Base-by-base conservation (phyloP, 2,888 invertebrate genomes). In the Phaonia tiefii region DNA sequence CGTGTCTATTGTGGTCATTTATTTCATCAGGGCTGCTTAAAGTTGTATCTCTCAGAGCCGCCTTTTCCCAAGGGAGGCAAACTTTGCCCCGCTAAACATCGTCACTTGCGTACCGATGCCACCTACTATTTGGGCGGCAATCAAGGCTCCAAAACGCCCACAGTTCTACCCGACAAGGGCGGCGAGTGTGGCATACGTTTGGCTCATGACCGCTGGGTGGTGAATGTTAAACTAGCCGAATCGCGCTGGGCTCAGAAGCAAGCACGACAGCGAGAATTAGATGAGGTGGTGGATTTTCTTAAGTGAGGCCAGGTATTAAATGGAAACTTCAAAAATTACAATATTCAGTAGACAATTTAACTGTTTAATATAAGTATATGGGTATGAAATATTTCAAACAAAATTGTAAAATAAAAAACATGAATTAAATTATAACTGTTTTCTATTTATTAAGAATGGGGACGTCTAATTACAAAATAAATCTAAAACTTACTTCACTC, bases 241-340 rank as follows among this genome's bases (percentile, higher is more conserved):
- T 93, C 93, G 63, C 92, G 95, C 63, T 95, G 95, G 95, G 95
- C 95, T 1, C 95, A 95, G 86, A 93, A 95, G 86, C 94, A 96
- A 88, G 95, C 95, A 1, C 92, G 94, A 73, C 92, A 93, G 84
- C 90, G 95, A 80, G 95, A 96, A 87, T 90, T 96, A 17, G 94
- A 94, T 58, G 95, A 96, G 91, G 95, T 95, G 8, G 92, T 93
- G 1, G 95, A 95, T 85, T 95, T 95, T 89, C 92, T 94, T 83
- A 92, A 93, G 85, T 93, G 65, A 81, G 31, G 31, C 31, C 8
- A 31, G n/a, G n/a, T n/a, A n/a, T n/a, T n/a, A n/a, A n/a, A n/a
- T n/a, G n/a, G n/a, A n/a, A n/a, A n/a, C n/a, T n/a, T n/a, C n/a
- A n/a, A n/a, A n/a, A n/a, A n/a, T n/a, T n/a, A n/a, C n/a, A n/a